phyloP scores from a whole-genome alignment of 2,888 invertebrate species.

The Disparrhopalites patrizii region DNA sequence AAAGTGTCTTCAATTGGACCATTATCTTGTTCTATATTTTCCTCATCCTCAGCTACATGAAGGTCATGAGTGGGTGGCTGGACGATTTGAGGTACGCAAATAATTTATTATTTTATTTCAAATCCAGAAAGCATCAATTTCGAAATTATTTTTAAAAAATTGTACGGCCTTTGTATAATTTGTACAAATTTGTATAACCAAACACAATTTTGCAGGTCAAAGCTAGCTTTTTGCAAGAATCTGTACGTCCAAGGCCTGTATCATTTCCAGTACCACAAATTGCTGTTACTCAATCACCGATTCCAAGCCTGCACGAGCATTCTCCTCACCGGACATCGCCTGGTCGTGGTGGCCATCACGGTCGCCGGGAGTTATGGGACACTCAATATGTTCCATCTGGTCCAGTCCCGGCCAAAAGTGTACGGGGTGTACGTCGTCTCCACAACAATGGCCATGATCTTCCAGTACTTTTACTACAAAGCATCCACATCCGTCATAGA shows the following conservation, averaged over 20 bases:
- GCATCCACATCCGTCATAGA: background rate
- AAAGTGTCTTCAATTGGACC: background rate
- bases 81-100: background rate
- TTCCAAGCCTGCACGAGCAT: no score
- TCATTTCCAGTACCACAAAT: background rate
- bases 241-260: background rate
- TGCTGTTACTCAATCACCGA: no score
- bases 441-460: background rate
- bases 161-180: no score
- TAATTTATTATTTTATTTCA: background rate
- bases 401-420: background rate
- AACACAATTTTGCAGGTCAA: background rate
- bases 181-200: no score
- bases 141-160: background rate
- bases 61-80: background rate
- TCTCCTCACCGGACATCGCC: constrained; percentile 1
- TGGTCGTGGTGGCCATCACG: background rate
- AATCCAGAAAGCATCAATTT: background rate
- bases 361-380: constrained; percentile 8
- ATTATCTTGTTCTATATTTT: constrained; percentile 3
- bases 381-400: background rate
- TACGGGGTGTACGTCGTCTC: background rate
- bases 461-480: constrained; percentile 13
- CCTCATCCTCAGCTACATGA: background rate
- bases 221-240: background rate